Evolutionary conservation across 1,140 invertebrate species (phyloP).

Genomic region (Brachionus calyciflorus): DNA sequence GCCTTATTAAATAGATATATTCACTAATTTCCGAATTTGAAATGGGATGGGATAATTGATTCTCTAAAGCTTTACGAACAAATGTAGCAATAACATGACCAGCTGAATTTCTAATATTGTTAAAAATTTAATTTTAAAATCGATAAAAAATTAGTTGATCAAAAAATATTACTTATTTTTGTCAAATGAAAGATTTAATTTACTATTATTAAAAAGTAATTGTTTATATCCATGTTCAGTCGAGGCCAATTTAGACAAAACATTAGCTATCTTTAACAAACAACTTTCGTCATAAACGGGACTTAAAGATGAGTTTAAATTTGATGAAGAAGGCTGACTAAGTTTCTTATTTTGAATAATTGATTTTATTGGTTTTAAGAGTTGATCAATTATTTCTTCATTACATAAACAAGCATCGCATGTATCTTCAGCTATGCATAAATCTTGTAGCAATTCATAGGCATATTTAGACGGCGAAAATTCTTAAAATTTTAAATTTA

Average conservation of each 20-base stretch:
- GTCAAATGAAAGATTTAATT: background rate
- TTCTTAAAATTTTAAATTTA: background rate
- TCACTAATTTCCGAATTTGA: slow-evolving; percentile 8
- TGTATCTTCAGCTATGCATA: slow-evolving; percentile 52
- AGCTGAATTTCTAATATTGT: background rate
- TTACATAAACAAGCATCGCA: slow-evolving; percentile 56
- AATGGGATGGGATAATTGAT: background rate
- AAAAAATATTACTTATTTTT: background rate
- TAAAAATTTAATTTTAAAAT: background rate
- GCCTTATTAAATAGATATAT: slow-evolving; percentile 2
- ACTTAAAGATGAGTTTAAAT: background rate
- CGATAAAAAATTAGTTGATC: background rate
- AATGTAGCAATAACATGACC: slow-evolving; percentile 13
- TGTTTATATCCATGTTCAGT: slow-evolving; percentile 40
- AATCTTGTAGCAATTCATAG: background rate
- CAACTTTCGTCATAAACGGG: background rate
- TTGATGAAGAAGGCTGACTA: background rate
- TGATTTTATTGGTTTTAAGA: slow-evolving; percentile 55
- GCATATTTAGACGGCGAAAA: slow-evolving; percentile 33
- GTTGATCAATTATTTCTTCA: slow-evolving; percentile 56
- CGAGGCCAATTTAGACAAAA: slow-evolving; percentile 52
- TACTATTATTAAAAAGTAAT: background rate
- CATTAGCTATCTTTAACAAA: slow-evolving; percentile 53
- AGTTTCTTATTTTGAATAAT: slow-evolving; percentile 48
- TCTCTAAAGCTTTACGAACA: slow-evolving; percentile 5